Evolutionary conservation across 2,797 vertebrate species (phyloP), one percentile per base, ranked within the genome.

Genomic region (Diplodus puntazzo): DNA sequence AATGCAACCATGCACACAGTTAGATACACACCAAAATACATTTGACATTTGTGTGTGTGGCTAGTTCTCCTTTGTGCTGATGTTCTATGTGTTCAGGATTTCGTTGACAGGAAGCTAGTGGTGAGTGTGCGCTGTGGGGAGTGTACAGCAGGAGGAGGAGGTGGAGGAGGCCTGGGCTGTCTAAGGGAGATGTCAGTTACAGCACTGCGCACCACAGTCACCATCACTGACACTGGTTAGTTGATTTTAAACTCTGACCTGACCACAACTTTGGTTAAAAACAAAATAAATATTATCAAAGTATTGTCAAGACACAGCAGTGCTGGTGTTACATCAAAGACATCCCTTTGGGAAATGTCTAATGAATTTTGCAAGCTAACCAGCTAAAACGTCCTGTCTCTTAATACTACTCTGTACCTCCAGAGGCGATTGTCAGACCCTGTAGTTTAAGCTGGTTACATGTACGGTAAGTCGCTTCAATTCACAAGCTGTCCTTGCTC

Each of bases 221-320:
- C 89, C 27, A 88, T 99, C 67, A 95, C 92, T 20, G 89, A 92
- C 86, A 93, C 96, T 81, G 97, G 98, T 98, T 77, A 93, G 88
- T 30, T 13, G 16, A 4, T 16, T 39, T 0, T 18, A 34, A 12
- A 45, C n/a, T 46, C 21, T 54, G 5, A 60, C 18, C 21, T 54
- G 5, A 60, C 18, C 1, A 10, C 7, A 39, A 39, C 9, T 39
- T 39, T 34, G 30, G 30, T 34, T 7, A 39, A 39, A 39, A 39
- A 39, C 8, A 39, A 39, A 39, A 39, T 39, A 9, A 1, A 10
- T 8, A 39, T 39, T 39, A 39, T 39, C 34, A 39, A 34, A 34
- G 30, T 5, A 34, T 5, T 34, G 30, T 34, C 3, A 34, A 34
- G 30, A 34, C 30, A 34, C 30, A 34, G 7, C 30, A 34, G 30